Evolutionary conservation across 2,888 invertebrate species (phyloP).

Genomic region (Clepsis dumicolana): DNA sequence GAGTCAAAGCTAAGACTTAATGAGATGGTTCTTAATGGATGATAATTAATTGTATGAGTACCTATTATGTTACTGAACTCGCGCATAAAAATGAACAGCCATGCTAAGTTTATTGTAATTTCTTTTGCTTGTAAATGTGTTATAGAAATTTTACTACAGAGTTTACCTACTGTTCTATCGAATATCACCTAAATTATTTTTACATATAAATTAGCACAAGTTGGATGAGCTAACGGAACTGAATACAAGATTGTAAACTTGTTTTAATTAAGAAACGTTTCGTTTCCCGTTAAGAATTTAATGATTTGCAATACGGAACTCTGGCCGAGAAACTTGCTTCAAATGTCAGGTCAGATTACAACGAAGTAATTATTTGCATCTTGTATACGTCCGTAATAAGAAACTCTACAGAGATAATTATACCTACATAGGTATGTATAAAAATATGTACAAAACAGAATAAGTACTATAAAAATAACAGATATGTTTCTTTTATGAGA

Average conservation of each 20-base stretch:
- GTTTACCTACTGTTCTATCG: background rate
- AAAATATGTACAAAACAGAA: too few relatives aligned
- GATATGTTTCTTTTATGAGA: too few relatives aligned
- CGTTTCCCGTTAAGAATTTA: background rate
- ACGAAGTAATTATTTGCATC: background rate
- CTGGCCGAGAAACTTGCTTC: background rate
- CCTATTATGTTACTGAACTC: background rate
- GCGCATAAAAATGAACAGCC: background rate
- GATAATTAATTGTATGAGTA: too few relatives aligned
- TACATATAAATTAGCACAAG: background rate
- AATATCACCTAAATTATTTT: background rate
- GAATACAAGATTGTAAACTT: background rate
- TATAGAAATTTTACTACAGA: background rate
- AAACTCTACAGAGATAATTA: too few relatives aligned
- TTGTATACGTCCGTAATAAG: too few relatives aligned
- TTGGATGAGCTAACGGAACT: background rate
- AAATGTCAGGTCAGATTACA: background rate
- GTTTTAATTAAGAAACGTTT: background rate
- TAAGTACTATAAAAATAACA: too few relatives aligned
- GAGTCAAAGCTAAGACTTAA: too few relatives aligned
- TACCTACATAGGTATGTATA: too few relatives aligned
- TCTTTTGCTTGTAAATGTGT: constrained; percentile 32
- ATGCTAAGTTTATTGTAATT: background rate
- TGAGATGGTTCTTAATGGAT: background rate
- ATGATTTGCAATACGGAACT: background rate